Conservation (phyloP, 2,113 vertebrate species). For the Bucco capensis region DNA sequence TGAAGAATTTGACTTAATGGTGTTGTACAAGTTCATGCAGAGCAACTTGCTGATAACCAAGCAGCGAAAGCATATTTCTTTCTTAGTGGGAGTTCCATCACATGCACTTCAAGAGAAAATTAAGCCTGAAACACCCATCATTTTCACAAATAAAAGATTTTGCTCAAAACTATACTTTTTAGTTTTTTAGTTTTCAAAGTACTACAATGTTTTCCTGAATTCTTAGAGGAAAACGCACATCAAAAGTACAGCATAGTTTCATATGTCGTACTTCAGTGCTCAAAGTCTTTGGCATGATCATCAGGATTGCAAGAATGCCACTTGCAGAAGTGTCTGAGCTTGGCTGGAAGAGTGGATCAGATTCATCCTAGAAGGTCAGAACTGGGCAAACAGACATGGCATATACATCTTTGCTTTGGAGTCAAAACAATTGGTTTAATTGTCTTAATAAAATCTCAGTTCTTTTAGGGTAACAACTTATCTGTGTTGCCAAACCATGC, state of each 20-base stretch:
- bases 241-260: not conserved
- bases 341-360: not conserved
- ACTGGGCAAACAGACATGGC: not conserved
- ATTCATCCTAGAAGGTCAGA: not conserved
- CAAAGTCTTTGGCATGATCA: not conserved
- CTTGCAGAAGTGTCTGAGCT: not conserved
- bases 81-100: slow-evolving; percentile 9
- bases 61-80: not conserved
- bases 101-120: not conserved
- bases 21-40: slow-evolving; percentile 41
- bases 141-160: not conserved
- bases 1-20: slow-evolving; percentile 35
- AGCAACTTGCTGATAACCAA: slow-evolving; percentile 19
- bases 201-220: not conserved
- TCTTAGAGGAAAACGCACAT: not conserved
- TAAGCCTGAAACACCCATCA: not conserved
- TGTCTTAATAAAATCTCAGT: not conserved
- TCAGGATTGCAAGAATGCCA: not conserved
- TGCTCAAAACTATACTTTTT: not conserved
- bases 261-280: not conserved
- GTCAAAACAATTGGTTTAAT: not conserved
- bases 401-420: not conserved
- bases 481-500: not conserved
- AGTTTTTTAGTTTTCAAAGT: not conserved
- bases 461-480: not conserved